Evolutionary conservation across 2,113 vertebrate species (phyloP), one percentile per base, ranked within the genome.

Genomic region (Cichladusa arquata): DNA sequence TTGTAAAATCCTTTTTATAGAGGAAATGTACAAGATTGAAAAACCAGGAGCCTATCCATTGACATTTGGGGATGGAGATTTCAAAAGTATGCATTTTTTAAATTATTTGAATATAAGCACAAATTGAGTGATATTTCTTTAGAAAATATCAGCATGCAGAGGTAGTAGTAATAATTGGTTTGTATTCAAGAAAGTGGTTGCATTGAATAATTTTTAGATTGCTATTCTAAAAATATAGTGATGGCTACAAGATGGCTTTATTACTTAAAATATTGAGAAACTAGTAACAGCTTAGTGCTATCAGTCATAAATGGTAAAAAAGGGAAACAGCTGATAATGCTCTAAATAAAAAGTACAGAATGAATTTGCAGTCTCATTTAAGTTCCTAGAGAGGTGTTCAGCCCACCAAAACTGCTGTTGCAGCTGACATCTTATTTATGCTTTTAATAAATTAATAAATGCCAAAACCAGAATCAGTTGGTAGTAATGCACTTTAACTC

Each of bases 21-120:
- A 99, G 94, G 99, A 99, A 98, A 98, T 99, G 96, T 99, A 99
- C 98, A 98, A 98, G 97, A 98, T 99, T 90, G 99, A 99, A 98
- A 99, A 98, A 82, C 98, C 98, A 82, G 99, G 99, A 97, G 98
- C 98, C 29, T 98, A 98, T 78, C 97, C 99, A 6, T 97, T 99
- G 83, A 99, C 99, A 29, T 97, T 98, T 93, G 98, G 98, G 48
- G 99, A 99, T 88, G 99, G 99, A 97, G 99, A 99, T 82, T 99
- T 99, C 97, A 99, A 99, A 99, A 98, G 99, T 99, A 98, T 83
- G 98, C 18, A 0, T 13, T 65, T 56, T 95, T 88, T 0, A 17
- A 71, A 64, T 95, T 79, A 56, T 77, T 91, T 90, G 16, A 90
- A 28, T 83, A 61, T 62, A 62, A 56, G 14, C 81, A 90, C 9